Evolutionary conservation across 2,888 invertebrate species (phyloP).

Genomic region (Iphiclides podalirius): DNA sequence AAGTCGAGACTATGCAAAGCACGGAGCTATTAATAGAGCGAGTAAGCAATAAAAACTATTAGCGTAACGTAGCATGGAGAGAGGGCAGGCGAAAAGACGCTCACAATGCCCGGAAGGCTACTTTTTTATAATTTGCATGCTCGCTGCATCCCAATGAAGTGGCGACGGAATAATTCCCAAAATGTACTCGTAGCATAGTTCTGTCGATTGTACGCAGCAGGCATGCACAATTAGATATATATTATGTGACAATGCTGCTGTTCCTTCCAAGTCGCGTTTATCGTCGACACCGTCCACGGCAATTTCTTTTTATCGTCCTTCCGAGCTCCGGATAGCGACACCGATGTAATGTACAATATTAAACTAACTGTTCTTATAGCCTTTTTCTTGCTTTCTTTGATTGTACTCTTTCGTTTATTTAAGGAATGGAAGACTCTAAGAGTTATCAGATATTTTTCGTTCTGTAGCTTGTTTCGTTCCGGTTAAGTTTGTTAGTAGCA

Average conservation of each 20-base stretch:
- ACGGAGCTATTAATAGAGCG: conserved; percentile 3
- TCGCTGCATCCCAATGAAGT: conserved; percentile 28
- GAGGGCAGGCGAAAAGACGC: conserved; percentile 9
- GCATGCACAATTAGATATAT: conserved; percentile 27
- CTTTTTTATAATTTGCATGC: conserved; percentile 23
- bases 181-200: conserved; percentile 31
- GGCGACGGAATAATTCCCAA: conserved; percentile 26
- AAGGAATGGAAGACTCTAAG: no score
- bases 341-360: conserved; percentile 17
- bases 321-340: conserved; percentile 15
- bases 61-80: conserved; percentile 9
- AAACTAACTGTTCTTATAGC: conserved; percentile 14
- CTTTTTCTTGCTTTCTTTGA: not conserved
- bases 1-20: no score
- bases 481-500: no score
- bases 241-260: conserved; percentile 23
- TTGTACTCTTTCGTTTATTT: conserved; percentile 9
- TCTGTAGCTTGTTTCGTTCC: no score
- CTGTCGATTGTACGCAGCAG: conserved; percentile 26
- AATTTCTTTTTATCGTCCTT: conserved; percentile 22
- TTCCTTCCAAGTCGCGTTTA: conserved; percentile 21
- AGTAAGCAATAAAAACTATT: conserved; percentile 7
- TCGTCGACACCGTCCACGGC: conserved; percentile 18
- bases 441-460: not conserved
- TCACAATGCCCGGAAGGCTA: conserved; percentile 21